A percentile compares a stretch with the other conserved stretches of the same genome.
Conservation (phyloP, 2,888 invertebrate species). For the Cactoblastis cactorum region DNA sequence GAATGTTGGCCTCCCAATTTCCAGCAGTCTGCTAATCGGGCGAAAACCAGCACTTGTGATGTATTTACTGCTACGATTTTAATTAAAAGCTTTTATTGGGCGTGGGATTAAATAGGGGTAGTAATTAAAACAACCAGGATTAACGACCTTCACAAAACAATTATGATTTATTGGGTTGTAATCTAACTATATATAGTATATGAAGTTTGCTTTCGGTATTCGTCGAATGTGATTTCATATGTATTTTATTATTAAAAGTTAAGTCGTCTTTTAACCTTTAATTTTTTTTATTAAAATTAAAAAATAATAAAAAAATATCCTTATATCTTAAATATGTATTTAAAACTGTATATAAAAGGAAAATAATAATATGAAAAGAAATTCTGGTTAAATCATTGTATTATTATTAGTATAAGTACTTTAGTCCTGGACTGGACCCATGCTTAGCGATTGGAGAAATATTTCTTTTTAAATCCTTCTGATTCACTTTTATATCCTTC, state of each 20-base stretch:
- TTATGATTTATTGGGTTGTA: slow-evolving; percentile 62
- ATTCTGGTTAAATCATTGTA: too few relatives aligned
- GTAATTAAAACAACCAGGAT: slow-evolving; percentile 63
- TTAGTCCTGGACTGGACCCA: too few relatives aligned
- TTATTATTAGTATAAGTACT: too few relatives aligned
- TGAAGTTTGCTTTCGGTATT: too few relatives aligned
- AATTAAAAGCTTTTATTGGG: slow-evolving; percentile 67
- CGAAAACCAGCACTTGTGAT: slow-evolving; percentile 29
- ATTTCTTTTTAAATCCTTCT: background rate
- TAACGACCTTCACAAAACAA: slow-evolving; percentile 65
- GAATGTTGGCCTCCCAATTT: slow-evolving; percentile 29
- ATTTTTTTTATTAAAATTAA: too few relatives aligned
- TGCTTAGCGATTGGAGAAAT: background rate
- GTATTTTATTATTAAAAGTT: too few relatives aligned
- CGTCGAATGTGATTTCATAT: too few relatives aligned
- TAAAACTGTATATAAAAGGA: too few relatives aligned
- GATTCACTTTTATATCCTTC: background rate
- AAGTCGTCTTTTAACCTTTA: too few relatives aligned
- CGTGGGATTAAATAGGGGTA: slow-evolving; percentile 54
- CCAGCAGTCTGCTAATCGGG: slow-evolving; percentile 28
- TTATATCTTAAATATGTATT: too few relatives aligned
- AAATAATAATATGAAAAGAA: too few relatives aligned
- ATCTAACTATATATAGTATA: background rate
- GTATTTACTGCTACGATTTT: slow-evolving; percentile 52
- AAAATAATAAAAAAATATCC: too few relatives aligned